Evolutionary conservation across 2,113 vertebrate genomes (phyloP).

Genomic region (Laterallus jamaicensis): DNA sequence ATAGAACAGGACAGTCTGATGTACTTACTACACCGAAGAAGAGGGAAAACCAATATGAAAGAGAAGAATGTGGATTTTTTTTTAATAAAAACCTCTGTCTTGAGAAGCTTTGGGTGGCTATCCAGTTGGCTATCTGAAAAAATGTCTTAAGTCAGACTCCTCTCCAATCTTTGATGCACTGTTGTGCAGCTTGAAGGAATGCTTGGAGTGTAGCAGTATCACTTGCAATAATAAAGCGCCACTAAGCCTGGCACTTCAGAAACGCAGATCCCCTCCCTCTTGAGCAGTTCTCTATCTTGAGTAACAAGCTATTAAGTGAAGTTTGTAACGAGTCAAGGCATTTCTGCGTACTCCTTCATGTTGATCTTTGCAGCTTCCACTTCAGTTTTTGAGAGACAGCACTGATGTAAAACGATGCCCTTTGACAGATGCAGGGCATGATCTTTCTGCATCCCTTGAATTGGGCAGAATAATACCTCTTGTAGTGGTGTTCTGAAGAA

Average conservation of each 20-base stretch:
- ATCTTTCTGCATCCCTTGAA: background rate
- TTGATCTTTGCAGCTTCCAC: background rate
- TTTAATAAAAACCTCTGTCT: background rate
- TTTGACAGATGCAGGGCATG: background rate
- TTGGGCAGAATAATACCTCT: background rate
- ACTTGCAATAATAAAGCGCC: background rate
- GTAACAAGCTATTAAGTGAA: background rate
- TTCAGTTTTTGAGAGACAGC: background rate
- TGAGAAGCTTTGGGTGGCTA: background rate
- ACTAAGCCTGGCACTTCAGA: slow-evolving; percentile 4
- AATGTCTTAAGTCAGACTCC: background rate
- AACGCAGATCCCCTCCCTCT: background rate
- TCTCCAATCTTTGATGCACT: background rate
- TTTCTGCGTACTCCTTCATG: background rate
- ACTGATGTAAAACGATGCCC: background rate
- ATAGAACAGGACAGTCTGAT: background rate
- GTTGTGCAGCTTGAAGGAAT: background rate
- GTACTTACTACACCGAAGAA: background rate
- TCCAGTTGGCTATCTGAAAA: background rate
- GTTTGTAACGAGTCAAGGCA: background rate
- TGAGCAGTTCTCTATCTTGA: background rate
- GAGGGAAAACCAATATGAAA: background rate
- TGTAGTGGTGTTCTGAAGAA: background rate
- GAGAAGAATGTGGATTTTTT: background rate
- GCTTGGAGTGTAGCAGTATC: background rate